These are phyloP conservation scores for Ptychoptera albimana DNA, from an alignment of 2,888 invertebrate species.

Conservation along the genomic window DNA sequence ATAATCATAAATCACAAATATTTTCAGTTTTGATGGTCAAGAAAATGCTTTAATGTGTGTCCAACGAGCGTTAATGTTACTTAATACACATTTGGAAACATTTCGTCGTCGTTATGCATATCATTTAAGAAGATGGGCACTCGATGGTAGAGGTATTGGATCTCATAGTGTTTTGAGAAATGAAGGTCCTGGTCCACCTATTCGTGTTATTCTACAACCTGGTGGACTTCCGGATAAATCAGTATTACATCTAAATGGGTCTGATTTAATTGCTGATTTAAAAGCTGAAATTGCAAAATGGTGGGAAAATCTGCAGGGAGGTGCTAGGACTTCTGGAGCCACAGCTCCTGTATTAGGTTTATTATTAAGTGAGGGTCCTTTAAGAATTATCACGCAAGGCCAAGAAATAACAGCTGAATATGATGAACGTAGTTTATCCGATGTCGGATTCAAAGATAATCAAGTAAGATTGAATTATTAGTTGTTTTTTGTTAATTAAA, in stretches of 20 bases:
- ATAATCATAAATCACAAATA: neutral
- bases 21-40: slow-evolving; percentile 29
- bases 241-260: slow-evolving; percentile 59
- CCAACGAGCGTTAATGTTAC: slow-evolving; percentile 70
- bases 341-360: slow-evolving; percentile 44
- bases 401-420: slow-evolving; percentile 85
- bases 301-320: slow-evolving; percentile 56
- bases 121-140: slow-evolving; percentile 75
- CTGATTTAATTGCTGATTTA: slow-evolving; percentile 83
- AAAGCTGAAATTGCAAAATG: slow-evolving; percentile 90
- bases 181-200: slow-evolving; percentile 41
- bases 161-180: slow-evolving; percentile 44
- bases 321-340: slow-evolving; percentile 21
- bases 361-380: slow-evolving; percentile 64
- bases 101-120: slow-evolving; percentile 79
- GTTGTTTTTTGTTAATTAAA: neutral
- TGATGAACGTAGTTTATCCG: slow-evolving; percentile 78
- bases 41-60: slow-evolving; percentile 77
- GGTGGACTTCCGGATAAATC: slow-evolving; percentile 78
- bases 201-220: slow-evolving; percentile 73
- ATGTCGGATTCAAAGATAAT: slow-evolving; percentile 88
- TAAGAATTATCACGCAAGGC: slow-evolving; percentile 85
- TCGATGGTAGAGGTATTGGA: slow-evolving; percentile 64
- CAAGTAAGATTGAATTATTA: slow-evolving; percentile 40
- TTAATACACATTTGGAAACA: slow-evolving; percentile 87